Evolutionary conservation across 2,797 vertebrate genomes (phyloP).

Genomic region (Poeciliopsis presidionis): DNA sequence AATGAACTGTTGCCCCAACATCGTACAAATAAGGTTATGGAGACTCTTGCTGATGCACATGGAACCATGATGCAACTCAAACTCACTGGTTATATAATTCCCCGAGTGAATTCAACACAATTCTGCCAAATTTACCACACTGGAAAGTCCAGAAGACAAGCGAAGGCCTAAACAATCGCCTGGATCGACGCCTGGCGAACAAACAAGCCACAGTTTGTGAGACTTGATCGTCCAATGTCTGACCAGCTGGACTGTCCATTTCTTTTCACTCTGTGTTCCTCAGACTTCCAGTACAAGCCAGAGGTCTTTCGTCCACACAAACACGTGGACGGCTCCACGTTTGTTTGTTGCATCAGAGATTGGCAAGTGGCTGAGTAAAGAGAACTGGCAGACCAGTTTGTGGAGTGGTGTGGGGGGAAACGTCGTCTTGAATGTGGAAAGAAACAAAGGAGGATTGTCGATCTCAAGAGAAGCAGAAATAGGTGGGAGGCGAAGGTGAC

Average conservation of each 20-base stretch:
- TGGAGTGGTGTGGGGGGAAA: not conserved
- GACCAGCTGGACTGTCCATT: not conserved
- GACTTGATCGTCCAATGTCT: not conserved
- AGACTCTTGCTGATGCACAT: not conserved
- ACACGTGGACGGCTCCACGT: not conserved
- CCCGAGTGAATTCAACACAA: not conserved
- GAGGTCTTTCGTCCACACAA: not conserved
- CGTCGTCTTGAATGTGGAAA: not conserved
- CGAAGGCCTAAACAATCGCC: not conserved
- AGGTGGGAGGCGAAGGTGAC: not conserved
- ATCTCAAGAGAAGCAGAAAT: not conserved
- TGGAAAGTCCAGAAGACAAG: not conserved
- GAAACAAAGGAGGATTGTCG: not conserved
- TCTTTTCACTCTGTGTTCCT: not conserved
- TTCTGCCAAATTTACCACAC: not conserved
- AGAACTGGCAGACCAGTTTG: not conserved
- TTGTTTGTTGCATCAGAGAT: not conserved
- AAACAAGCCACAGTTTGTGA: not conserved
- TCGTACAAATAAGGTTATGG: not conserved
- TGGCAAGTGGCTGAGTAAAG: not conserved
- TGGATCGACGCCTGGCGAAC: not conserved
- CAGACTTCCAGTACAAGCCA: not conserved
- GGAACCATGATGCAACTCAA: not conserved
- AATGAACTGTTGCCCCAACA: not conserved
- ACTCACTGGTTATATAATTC: not conserved